Conservation (phyloP, 1,140 invertebrate genomes). For the Gonatopus flavifemur region DNA sequence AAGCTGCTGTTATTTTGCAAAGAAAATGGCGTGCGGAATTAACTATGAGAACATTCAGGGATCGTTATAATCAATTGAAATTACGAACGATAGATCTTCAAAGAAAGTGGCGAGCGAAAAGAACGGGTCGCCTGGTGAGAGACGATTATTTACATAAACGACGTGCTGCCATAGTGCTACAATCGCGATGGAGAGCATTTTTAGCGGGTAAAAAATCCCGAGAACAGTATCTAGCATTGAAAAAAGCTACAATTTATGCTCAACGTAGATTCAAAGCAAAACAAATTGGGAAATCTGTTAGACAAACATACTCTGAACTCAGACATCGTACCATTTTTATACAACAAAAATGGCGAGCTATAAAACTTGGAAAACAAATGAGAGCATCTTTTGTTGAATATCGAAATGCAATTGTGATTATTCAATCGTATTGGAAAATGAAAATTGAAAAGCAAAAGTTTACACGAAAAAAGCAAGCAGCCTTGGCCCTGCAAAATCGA, state of each 20-base stretch:
- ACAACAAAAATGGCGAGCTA: conserved; percentile 45
- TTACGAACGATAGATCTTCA: conserved; percentile 10
- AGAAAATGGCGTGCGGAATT: conserved; percentile 19
- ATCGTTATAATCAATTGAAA: conserved; percentile 3
- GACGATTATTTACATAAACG: conserved; percentile 5
- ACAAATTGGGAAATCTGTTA: conserved; percentile 28
- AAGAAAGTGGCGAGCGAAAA: conserved; percentile 15
- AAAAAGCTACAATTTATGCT: conserved; percentile 39
- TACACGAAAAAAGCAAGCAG: conserved; percentile 26
- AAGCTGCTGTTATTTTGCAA: conserved; percentile 27
- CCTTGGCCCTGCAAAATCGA: conserved; percentile 52
- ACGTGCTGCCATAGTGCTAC: conserved; percentile 24
- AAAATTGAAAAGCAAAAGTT: conserved; percentile 28
- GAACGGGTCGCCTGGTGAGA: background rate
- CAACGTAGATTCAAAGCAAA: conserved; percentile 40
- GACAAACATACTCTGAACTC: conserved; percentile 27
- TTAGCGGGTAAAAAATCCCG: conserved; percentile 22
- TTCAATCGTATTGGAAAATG: conserved; percentile 24
- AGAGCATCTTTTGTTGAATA: background rate
- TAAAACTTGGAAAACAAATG: background rate
- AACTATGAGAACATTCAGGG: background rate
- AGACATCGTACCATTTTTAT: conserved; percentile 37
- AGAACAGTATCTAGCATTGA: conserved; percentile 32
- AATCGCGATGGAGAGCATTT: conserved; percentile 37
- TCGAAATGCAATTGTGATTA: background rate